A percentile compares a stretch with the other conserved stretches of the same genome.
These are phyloP conservation scores for Neolamprologus brichardi DNA, from an alignment of 2,113 vertebrate genomes.

Conservation along the genomic window DNA sequence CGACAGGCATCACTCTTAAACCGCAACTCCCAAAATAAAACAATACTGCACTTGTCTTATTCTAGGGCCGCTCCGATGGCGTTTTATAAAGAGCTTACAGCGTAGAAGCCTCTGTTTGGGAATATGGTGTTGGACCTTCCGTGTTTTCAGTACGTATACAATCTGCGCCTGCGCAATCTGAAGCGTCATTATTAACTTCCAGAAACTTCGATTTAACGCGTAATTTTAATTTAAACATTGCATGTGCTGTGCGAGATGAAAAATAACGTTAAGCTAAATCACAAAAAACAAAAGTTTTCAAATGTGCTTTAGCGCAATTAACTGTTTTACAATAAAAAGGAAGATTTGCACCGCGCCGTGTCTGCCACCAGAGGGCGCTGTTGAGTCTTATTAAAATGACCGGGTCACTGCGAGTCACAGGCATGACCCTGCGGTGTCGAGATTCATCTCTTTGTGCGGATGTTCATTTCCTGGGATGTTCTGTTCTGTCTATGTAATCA, in stretches of 20 bases:
- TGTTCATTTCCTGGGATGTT: slow-evolving; percentile 26
- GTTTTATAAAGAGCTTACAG: neutral
- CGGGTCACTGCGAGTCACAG: neutral
- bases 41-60: no score
- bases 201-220: neutral
- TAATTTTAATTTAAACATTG: neutral
- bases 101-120: neutral
- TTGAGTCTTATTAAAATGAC: neutral
- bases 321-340: neutral
- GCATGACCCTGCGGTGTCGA: neutral
- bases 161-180: slow-evolving; percentile 11
- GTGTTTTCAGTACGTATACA: neutral
- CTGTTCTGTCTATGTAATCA: neutral
- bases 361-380: neutral
- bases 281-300: neutral
- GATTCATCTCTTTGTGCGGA: neutral
- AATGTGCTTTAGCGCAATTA: neutral
- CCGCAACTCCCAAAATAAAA: neutral
- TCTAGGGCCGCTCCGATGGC: accelerated
- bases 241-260: neutral
- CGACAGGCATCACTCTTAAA: neutral
- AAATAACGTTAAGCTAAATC: neutral
- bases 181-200: neutral
- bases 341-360: neutral
- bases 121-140: slow-evolving; percentile 8